Evolutionary conservation across 2,888 invertebrate genomes (phyloP), one percentile per base, ranked within the genome.

Genomic region (Phaonia tiefii): DNA sequence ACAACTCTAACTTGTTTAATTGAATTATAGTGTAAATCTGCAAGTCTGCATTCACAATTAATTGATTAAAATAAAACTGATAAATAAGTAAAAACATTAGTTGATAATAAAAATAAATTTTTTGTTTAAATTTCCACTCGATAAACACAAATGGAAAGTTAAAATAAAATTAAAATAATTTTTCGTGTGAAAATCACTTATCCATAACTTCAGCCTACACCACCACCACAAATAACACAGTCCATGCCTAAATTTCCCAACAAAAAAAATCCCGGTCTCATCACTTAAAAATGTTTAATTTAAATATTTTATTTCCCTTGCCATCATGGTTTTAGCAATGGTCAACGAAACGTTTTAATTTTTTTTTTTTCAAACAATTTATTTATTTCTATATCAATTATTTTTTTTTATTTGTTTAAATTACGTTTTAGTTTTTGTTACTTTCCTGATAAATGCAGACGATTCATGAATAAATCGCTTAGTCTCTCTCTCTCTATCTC

Each of bases 401-500:
- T 3, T 31, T 31, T 31, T 31, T 31, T 31, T 3, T 31, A 31
- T 31, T 3, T 31, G 31, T 42, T 42, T 42, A 42, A 69, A 69
- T 2, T 20, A 15, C 15, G 54, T 4, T 54, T 10, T 46, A 37
- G 51, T 67, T 51, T 20, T 44, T 51, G 17, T 54, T 67, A 51
- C 51, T 67, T 25, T 54, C 51, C 31, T 49, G 42, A 15, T 51
- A 73, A 60, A 78, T 71, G 71, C 66, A 58, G 72, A 46, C 63
- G 67, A 26, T 56, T 56, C 56, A 67, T 31, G 31, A 31, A 31
- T 31, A 31, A 31, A 31, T 31, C 31, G 31, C 31, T n/a, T n/a
- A n/a, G n/a, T n/a, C n/a, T n/a, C n/a, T n/a, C n/a, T n/a, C n/a
- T n/a, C n/a, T n/a, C n/a, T 5, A 31, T 8, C 31, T 31, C 31